Conservation (phyloP, 2,888 invertebrate genomes). For the Aphidoletes aphidimyza region DNA sequence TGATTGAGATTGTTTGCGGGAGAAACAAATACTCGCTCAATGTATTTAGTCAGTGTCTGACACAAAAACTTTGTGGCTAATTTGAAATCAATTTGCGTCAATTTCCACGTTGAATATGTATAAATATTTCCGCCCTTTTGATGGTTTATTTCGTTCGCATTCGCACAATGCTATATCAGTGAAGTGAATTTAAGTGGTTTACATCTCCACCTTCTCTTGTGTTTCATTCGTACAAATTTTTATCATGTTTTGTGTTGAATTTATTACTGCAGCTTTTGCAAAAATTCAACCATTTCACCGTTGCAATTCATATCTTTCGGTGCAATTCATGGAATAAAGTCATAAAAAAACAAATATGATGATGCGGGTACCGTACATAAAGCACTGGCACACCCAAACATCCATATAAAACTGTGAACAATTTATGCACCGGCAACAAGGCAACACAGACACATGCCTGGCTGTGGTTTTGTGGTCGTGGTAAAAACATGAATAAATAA, state of each 20-base stretch:
- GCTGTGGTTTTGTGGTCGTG: constrained; percentile 28
- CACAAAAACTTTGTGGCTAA: constrained; percentile 7
- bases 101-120: neutral
- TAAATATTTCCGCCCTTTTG: constrained; percentile 5
- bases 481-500: constrained; percentile 47
- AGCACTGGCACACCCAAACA: neutral
- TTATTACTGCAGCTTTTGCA: constrained; percentile 46
- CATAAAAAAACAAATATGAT: constrained; percentile 19
- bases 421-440: too few relatives aligned
- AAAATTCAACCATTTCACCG: neutral
- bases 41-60: too few relatives aligned
- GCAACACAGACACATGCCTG: neutral
- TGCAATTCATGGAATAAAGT: constrained; percentile 25
- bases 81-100: constrained; percentile 15
- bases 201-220: neutral
- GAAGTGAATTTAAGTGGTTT: neutral
- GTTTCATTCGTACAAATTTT: neutral
- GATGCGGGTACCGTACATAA: neutral
- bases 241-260: constrained; percentile 28
- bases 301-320: constrained; percentile 5
- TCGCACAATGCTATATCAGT: neutral
- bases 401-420: neutral
- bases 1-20: too few relatives aligned
- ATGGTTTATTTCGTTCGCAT: neutral
- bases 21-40: neutral